Evolutionary conservation across 53 echinoderm and acorn worm genomes (phyloP), one percentile per base, ranked within the genome.

Genomic region (Holothuria scabra): DNA sequence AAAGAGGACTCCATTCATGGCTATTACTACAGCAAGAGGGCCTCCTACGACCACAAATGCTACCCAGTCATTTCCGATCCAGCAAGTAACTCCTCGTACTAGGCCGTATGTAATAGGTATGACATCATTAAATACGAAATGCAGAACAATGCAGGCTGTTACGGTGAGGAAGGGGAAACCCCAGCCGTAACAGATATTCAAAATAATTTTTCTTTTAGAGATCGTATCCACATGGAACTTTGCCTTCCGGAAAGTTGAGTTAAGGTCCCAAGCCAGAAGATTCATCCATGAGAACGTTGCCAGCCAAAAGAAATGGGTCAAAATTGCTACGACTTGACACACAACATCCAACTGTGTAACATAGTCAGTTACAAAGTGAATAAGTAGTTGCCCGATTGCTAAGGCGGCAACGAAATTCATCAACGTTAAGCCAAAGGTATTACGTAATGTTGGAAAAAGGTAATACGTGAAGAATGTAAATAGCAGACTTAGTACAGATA

Each of bases 241-340:
- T 4, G 52, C n/a, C 28, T 21, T 75, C 16, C 75, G 46, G 46
- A 75, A 75, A 16, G 75, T 75, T 24, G 56, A 52, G 13, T 71
- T 67, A 70, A 87, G 25, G 33, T 81, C 69, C 87, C 87, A 87
- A 16, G 82, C 87, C 2, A 87, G 82, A 10, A 87, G 38, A 34
- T 87, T 87, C 69, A 62, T 82, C 87, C 87, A 87, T 0, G 81
- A 26, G 29, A 87, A 69, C 8, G 87, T 57, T 11, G 87, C 81
- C 26, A 87, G 72, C 67, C 67, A 82, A 22, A 35, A 41, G 72
- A 81, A 87, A 60, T 87, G 87, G 18, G 81, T 60, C 11, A 58
- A 34, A 28, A 72, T 57, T 24, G 81, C 82, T 2, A 81, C 59
- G 58, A 72, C 44, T 4, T 61, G 69, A 49, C 87, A 87, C 33